phyloP scores from a whole-genome alignment of 2,113 vertebrate species.

The Trinectes maculatus region DNA sequence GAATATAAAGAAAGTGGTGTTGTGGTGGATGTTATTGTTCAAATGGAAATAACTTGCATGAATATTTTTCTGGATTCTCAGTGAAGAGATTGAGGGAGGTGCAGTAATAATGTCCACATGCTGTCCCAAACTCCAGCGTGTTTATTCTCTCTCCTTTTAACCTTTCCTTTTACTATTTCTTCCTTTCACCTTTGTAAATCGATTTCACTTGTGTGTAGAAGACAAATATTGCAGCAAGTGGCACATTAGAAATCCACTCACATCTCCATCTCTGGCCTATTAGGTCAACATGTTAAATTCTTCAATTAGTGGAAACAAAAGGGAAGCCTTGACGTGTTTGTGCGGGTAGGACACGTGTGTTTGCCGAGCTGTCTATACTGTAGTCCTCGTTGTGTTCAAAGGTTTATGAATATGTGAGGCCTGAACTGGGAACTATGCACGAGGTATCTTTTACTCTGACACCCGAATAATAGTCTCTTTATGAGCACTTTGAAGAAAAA shows the following conservation, averaged over 20 bases:
- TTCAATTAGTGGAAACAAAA: constrained; percentile 58
- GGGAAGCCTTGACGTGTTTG: constrained; percentile 63
- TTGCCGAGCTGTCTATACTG: constrained; percentile 27
- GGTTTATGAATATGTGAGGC: constrained; percentile 35
- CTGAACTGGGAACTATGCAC: constrained; percentile 44
- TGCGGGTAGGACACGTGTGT: constrained; percentile 34
- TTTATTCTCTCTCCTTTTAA: constrained; percentile 5
- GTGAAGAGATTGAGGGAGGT: too few relatives aligned
- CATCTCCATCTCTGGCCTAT: constrained; percentile 23
- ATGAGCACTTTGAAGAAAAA: constrained; percentile 48
- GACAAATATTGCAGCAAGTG: constrained; percentile 36
- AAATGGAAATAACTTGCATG: too few relatives aligned
- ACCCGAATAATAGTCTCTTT: constrained; percentile 60
- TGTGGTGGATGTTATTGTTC: too few relatives aligned
- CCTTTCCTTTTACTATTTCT: constrained; percentile 2
- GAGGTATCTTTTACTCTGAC: constrained; percentile 51
- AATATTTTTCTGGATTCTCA: too few relatives aligned
- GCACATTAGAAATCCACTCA: constrained; percentile 22
- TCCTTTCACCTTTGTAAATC: constrained; percentile 22
- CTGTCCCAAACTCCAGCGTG: too few relatives aligned
- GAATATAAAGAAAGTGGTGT: too few relatives aligned
- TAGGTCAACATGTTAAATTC: constrained; percentile 51
- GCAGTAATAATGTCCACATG: too few relatives aligned
- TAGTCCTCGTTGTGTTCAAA: constrained; percentile 39
- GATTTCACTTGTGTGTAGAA: constrained; percentile 16